These are phyloP conservation scores for Drosophila mayri DNA, from an alignment of 1,140 invertebrate species.

Conservation along the genomic window DNA sequence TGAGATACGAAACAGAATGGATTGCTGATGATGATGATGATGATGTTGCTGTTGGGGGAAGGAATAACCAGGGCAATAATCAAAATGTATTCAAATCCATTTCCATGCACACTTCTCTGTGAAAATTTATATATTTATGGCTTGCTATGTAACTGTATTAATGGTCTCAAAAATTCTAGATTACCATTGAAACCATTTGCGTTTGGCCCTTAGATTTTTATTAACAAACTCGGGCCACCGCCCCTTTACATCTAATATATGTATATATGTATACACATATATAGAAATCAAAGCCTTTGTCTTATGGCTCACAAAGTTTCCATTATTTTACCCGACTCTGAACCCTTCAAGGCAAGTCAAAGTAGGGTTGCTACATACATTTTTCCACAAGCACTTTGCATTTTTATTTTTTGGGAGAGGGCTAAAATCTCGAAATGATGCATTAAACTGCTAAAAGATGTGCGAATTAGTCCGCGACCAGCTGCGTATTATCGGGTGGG, in stretches of 20 bases:
- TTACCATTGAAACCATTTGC: conserved; percentile 52
- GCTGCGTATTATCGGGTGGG: conserved; percentile 11
- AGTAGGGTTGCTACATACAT: conserved; percentile 19
- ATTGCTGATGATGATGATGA: conserved; percentile 24
- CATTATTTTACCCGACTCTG: conserved; percentile 32
- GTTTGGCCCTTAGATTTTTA: conserved; percentile 43
- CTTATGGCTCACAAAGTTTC: conserved; percentile 42
- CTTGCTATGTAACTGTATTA: conserved; percentile 48
- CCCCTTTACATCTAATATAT: conserved; percentile 1
- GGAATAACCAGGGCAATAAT: conserved; percentile 70
- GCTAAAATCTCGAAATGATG: conserved; percentile 34
- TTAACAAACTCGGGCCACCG: conserved; percentile 33
- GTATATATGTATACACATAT: background rate
- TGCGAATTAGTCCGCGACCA: conserved; percentile 47
- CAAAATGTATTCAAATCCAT: conserved; percentile 49
- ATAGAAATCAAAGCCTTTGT: conserved; percentile 41
- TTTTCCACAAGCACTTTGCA: conserved; percentile 28
- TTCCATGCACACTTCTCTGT: conserved; percentile 26
- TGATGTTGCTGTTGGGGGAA: conserved; percentile 16
- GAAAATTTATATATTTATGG: conserved; percentile 51
- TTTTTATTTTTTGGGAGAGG: conserved; percentile 10
- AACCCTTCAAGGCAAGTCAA: conserved; percentile 2
- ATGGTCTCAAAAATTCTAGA: conserved; percentile 43
- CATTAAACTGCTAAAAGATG: conserved; percentile 54
- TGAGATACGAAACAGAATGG: conserved; percentile 63